Evolutionary conservation across 2,797 vertebrate genomes (phyloP), one percentile per base, ranked within the genome.

Genomic region (Pelodytes ibericus): DNA sequence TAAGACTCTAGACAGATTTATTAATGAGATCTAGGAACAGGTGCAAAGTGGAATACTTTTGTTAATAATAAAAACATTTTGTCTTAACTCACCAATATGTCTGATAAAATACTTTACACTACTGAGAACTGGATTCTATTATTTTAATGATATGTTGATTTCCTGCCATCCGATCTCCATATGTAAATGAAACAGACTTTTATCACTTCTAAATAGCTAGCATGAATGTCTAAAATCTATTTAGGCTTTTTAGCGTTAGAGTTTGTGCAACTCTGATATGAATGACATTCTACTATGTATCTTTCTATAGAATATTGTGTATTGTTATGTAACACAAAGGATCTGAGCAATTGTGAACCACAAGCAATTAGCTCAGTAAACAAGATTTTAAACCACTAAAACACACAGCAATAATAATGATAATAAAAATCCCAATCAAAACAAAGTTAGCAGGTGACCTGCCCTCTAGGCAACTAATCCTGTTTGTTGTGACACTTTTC

Each of bases 171-270:
- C 27, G 29, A 27, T 2, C 25, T 51, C 41, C 9, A 53, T 16
- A 69, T 2, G 41, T 2, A 16, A 65, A 44, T 11, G n/a, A 51
- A n/a, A 18, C 29, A 56, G 49, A 13, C 22, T 69, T 10, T 56
- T 56, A 20, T 20, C 49, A 69, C 26, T 29, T 56, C 18, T 22
- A 22, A 20, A 27, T 67, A 56, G 47, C n/a, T 53, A 29, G 4
- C 53, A 67, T 25, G 2, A 20, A 24, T 53, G 65, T 67, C 24
- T 67, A 65, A 33, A 64, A 51, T 56, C 18, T 25, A 30, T 51
- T 7, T 65, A 65, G 44, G 63, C 47, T 49, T 26, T 24, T n/a
- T 26, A 18, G 7, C 29, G n/a, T 69, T 29, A 10, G 10, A 30
- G 22, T 69, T 22, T 65, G 64, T 51, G 20, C 22, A 47, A 22